Percentiles rank a stretch among this genome's conserved stretches.
Evolutionary conservation across 2,113 vertebrate genomes (phyloP).

Genomic region (Xiphophorus maculatus): DNA sequence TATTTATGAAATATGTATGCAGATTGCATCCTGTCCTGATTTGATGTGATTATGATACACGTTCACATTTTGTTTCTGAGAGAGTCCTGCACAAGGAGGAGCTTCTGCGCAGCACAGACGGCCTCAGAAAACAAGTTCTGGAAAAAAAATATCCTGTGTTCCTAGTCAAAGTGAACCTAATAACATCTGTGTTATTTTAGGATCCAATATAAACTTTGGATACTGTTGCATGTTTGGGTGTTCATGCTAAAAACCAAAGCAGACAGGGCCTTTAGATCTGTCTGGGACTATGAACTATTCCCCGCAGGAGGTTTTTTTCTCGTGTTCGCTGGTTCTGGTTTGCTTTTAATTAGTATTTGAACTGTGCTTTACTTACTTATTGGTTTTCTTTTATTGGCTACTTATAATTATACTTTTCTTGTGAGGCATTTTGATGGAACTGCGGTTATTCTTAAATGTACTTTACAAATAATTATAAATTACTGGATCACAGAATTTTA

Average conservation of each 20-base stretch:
- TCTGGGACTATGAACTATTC: not conserved
- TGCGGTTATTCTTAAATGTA: not conserved
- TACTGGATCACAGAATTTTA: not conserved
- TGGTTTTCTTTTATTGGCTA: not conserved
- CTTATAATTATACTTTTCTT: not conserved
- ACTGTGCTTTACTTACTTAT: not conserved
- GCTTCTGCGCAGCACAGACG: not conserved
- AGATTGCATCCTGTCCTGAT: no score
- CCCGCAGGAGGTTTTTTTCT: not conserved
- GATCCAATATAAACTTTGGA: not conserved
- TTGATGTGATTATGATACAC: no score
- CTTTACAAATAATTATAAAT: not conserved
- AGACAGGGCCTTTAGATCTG: not conserved
- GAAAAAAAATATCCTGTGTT: not conserved
- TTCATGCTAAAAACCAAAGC: not conserved
- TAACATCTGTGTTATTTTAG: not conserved
- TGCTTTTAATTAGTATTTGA: not conserved
- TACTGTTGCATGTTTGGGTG: not conserved
- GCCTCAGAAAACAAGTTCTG: not conserved
- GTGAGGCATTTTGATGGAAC: not conserved
- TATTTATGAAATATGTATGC: no score
- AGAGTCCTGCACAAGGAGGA: not conserved
- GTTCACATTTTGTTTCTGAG: not conserved
- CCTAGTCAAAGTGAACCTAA: not conserved
- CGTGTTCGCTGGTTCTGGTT: not conserved